These are phyloP conservation scores for Lordiphosa mommai DNA, from an alignment of 1,140 invertebrate genomes.

Conservation along the genomic window DNA sequence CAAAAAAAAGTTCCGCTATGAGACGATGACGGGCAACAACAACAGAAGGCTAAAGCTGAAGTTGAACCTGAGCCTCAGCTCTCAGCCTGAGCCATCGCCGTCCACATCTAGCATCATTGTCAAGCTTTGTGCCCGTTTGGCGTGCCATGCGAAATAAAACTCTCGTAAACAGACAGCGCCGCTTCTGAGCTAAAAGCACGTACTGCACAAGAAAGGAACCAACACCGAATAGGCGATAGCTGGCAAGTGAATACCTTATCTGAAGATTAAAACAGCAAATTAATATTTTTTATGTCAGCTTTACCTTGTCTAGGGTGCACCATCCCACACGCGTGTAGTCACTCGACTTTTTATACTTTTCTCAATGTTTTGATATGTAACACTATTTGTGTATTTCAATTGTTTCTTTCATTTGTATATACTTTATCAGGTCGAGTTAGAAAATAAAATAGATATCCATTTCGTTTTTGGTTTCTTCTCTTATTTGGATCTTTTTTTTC, in stretches of 20 bases:
- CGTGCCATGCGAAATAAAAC: constrained; percentile 72
- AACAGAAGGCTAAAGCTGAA: constrained; percentile 44
- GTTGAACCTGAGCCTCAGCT: constrained; percentile 15
- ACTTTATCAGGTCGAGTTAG: no score
- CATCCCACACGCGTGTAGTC: no score
- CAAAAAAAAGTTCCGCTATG: constrained; percentile 56
- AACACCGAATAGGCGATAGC: neutral
- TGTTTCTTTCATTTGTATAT: no score
- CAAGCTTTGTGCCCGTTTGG: constrained; percentile 65
- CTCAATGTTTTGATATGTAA: no score
- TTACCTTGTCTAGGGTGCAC: no score
- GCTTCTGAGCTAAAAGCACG: constrained; percentile 52
- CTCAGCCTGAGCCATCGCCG: constrained; percentile 28
- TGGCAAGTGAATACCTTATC: constrained; percentile 12
- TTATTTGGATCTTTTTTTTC: no score
- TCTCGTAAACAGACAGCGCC: constrained; percentile 69
- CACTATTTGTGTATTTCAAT: no score
- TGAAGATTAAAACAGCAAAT: no score
- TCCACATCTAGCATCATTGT: constrained; percentile 47
- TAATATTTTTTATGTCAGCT: no score
- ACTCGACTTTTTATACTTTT: no score
- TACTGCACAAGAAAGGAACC: constrained; percentile 20
- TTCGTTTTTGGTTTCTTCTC: no score
- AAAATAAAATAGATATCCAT: no score
- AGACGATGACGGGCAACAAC: constrained; percentile 42